Evolutionary conservation across 2,888 invertebrate species (phyloP).

Genomic region (Diaprepes abbreviatus): DNA sequence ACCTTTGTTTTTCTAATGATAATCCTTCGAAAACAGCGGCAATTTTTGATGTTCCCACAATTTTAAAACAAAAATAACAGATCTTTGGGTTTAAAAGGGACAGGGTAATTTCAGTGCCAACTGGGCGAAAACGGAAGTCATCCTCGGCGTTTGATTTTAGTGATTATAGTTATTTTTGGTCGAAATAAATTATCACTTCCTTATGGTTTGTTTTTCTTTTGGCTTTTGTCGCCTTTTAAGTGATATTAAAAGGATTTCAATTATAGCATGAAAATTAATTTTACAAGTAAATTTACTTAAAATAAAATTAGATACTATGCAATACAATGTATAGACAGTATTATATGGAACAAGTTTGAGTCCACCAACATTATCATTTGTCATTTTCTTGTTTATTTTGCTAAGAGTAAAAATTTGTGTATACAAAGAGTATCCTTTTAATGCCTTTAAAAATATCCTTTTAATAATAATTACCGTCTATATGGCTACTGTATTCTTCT

Average conservation of each 20-base stretch:
- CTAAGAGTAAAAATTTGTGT: no score
- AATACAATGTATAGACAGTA: no score
- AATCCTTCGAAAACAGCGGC: conserved; percentile 14
- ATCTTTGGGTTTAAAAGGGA: conserved; percentile 3
- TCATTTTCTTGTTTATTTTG: no score
- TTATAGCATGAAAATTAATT: not conserved
- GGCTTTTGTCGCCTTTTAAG: conserved; percentile 1
- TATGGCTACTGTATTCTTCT: conserved; percentile 10
- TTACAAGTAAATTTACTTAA: no score
- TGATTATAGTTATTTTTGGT: conserved; percentile 20
- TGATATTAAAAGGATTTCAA: not conserved
- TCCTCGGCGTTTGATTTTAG: conserved; percentile 10
- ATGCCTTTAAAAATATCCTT: no score
- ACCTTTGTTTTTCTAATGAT: conserved; percentile 5
- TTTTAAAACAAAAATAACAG: conserved; percentile 16
- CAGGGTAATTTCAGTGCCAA: conserved; percentile 4
- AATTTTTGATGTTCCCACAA: conserved; percentile 17
- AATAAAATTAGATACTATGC: no score
- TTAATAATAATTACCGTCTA: conserved; percentile 21
- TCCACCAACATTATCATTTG: no score
- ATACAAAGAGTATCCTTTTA: no score
- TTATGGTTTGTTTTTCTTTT: conserved; percentile 9
- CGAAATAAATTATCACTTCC: conserved; percentile 24
- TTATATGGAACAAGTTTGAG: no score
- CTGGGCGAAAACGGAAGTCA: conserved; percentile 14